These are phyloP conservation scores for Drosophila seclusa DNA, from an alignment of 2,888 invertebrate genomes.

Conservation along the genomic window DNA sequence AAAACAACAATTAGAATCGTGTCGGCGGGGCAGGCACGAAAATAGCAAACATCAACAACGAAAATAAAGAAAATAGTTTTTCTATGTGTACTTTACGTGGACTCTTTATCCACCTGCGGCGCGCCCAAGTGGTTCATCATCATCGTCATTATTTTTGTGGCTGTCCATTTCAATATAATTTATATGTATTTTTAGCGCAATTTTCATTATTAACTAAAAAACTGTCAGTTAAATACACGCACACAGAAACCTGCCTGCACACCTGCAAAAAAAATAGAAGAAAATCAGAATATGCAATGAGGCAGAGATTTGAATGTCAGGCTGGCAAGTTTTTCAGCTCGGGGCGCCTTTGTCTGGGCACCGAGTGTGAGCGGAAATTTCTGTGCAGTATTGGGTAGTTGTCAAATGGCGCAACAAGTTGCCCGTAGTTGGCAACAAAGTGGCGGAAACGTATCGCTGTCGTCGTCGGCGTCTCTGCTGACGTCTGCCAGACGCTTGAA, in stretches of 20 bases:
- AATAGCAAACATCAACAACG: slow-evolving; percentile 44
- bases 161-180: slow-evolving; percentile 57
- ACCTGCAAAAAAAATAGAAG: not conserved
- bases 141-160: slow-evolving; percentile 23
- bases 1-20: slow-evolving; percentile 22
- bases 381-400: slow-evolving; percentile 58
- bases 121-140: slow-evolving; percentile 29
- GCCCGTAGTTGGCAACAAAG: slow-evolving; percentile 64
- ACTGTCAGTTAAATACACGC: slow-evolving; percentile 60
- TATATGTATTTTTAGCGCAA: slow-evolving; percentile 53
- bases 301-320: slow-evolving; percentile 71
- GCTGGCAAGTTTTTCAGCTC: slow-evolving; percentile 44
- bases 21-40: slow-evolving; percentile 27
- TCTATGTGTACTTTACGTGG: slow-evolving; percentile 26
- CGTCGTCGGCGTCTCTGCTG: slow-evolving; percentile 33
- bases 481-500: slow-evolving; percentile 43
- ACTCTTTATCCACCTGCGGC: slow-evolving; percentile 45
- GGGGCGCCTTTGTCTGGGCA: slow-evolving; percentile 17
- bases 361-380: slow-evolving; percentile 64
- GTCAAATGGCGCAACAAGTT: slow-evolving; percentile 71
- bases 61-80: slow-evolving; percentile 13
- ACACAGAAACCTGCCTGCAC: slow-evolving; percentile 17
- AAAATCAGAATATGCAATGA: slow-evolving; percentile 25
- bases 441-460: slow-evolving; percentile 77
- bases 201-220: slow-evolving; percentile 74